These are phyloP conservation scores for Erebia aethiops DNA, from an alignment of 2,888 invertebrate genomes.

Conservation along the genomic window DNA sequence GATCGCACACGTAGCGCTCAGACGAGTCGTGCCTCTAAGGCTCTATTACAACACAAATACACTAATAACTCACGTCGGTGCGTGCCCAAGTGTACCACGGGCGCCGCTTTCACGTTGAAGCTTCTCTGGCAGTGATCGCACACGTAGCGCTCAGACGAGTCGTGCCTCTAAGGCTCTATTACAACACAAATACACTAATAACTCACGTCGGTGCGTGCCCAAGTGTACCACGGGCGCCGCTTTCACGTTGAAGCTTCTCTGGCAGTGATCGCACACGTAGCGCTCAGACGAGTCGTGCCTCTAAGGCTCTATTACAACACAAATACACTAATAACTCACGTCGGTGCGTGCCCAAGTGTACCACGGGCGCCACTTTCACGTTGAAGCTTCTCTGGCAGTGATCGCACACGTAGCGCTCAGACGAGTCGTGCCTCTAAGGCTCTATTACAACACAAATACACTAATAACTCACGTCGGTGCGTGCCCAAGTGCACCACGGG, in stretches of 20 bases:
- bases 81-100: slow-evolving; percentile 63
- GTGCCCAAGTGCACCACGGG: slow-evolving; percentile 64
- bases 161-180: slow-evolving; percentile 65
- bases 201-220: too few relatives aligned
- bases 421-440: slow-evolving; percentile 53
- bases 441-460: slow-evolving; percentile 30
- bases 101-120: slow-evolving; percentile 59
- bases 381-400: too few relatives aligned
- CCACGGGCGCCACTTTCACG: too few relatives aligned
- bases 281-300: too few relatives aligned
- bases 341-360: too few relatives aligned
- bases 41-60: slow-evolving; percentile 7
- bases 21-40: slow-evolving; percentile 54
- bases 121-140: slow-evolving; percentile 64
- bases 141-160: slow-evolving; percentile 47
- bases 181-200: slow-evolving; percentile 27
- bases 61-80: slow-evolving; percentile 57
- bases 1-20: slow-evolving; percentile 58
- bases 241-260: too few relatives aligned
- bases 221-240: too few relatives aligned
- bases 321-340: too few relatives aligned
- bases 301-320: too few relatives aligned
- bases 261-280: too few relatives aligned
- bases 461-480: slow-evolving; percentile 57
- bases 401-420: too few relatives aligned